Conservation (phyloP, 2,888 invertebrate species). For the Podabrus alpinus region DNA sequence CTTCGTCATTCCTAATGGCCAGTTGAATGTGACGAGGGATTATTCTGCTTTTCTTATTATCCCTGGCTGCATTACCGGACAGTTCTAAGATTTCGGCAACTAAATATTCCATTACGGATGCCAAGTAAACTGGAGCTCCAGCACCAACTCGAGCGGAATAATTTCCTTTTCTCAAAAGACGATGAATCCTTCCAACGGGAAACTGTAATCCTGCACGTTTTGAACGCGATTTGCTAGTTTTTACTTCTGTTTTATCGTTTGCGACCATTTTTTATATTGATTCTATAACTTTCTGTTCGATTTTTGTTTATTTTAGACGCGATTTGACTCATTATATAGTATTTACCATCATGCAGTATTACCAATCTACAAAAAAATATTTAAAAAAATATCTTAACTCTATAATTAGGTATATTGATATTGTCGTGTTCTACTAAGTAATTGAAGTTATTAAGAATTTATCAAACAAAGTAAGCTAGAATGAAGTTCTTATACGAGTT, state of each 20-base stretch:
- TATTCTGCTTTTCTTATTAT: conserved; percentile 11
- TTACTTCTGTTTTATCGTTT: conserved; percentile 42
- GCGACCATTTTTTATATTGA: not conserved
- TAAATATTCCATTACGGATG: conserved; percentile 14
- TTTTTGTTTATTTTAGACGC: not conserved
- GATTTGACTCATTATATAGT: not conserved
- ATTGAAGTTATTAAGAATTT: too few species aligned
- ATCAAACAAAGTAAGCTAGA: too few species aligned
- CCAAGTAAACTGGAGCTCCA: conserved; percentile 5
- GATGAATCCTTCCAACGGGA: conserved; percentile 65
- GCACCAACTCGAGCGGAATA: conserved; percentile 6
- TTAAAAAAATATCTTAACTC: too few species aligned
- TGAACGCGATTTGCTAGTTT: conserved; percentile 57
- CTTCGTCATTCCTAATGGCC: conserved; percentile 1
- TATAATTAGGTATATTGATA: too few species aligned
- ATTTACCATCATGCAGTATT: not conserved
- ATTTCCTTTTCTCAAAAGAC: conserved; percentile 64
- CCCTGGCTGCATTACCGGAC: conserved; percentile 9
- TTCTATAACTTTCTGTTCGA: not conserved
- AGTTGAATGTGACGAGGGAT: conserved; percentile 7
- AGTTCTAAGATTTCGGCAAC: conserved; percentile 15
- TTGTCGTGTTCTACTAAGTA: too few species aligned
- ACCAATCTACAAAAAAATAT: not conserved
- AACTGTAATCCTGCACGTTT: conserved; percentile 63
- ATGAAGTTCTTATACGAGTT: too few species aligned